Evolutionary conservation across 2,113 vertebrate genomes (phyloP).

Genomic region (Odocoileus virginianus): DNA sequence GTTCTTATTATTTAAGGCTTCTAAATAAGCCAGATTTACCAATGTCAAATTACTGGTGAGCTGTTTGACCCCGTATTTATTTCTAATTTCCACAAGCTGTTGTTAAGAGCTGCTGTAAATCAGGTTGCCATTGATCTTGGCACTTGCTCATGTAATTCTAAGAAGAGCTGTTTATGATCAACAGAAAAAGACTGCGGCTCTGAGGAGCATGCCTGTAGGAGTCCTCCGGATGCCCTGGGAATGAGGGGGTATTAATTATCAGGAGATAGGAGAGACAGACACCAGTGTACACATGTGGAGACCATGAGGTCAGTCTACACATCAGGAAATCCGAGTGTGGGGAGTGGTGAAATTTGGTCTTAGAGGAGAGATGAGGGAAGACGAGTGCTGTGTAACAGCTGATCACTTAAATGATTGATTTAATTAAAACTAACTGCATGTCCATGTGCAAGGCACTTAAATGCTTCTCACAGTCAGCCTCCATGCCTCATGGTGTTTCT

Average conservation of each 20-base stretch:
- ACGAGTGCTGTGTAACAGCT: not conserved
- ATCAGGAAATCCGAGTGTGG: not conserved
- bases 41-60: slow-evolving; percentile 74
- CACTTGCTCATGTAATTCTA: slow-evolving; percentile 41
- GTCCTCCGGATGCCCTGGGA: slow-evolving; percentile 40
- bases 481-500: not conserved
- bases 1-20: slow-evolving; percentile 72
- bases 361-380: not conserved
- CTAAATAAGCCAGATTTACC: slow-evolving; percentile 75
- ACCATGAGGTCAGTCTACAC: not conserved
- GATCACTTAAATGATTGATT: slow-evolving; percentile 51
- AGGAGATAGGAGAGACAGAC: not conserved
- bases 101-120: slow-evolving; percentile 76
- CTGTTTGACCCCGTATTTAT: slow-evolving; percentile 79
- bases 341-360: not conserved
- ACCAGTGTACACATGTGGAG: not conserved
- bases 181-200: slow-evolving; percentile 50
- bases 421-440: slow-evolving; percentile 46
- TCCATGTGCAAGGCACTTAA: not conserved
- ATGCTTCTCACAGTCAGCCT: not conserved
- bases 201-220: not conserved
- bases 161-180: slow-evolving; percentile 68
- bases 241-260: not conserved
- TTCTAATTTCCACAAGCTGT: slow-evolving; percentile 78
- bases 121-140: slow-evolving; percentile 74